Percentiles rank a stretch among this genome's conserved stretches.
These are phyloP conservation scores for Eledona agricola DNA, from an alignment of 2,888 invertebrate genomes.

Conservation along the genomic window DNA sequence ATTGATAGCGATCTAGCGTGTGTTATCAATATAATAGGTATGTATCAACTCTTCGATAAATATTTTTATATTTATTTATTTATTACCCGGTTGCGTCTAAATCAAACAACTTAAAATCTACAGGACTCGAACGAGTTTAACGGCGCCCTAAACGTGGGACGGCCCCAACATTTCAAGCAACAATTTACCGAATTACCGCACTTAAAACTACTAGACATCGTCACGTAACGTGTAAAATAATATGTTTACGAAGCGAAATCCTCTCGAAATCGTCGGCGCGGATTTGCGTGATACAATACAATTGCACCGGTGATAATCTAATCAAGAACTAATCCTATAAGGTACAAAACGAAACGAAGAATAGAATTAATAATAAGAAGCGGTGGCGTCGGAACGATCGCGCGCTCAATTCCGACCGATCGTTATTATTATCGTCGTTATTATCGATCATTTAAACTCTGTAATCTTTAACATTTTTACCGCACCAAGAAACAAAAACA, in stretches of 20 bases:
- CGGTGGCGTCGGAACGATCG: constrained; percentile 12
- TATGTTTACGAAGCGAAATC: constrained; percentile 23
- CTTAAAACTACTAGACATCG: constrained; percentile 44
- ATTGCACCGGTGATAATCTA: constrained; percentile 38
- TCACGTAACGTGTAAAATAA: constrained; percentile 23
- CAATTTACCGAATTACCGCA: constrained; percentile 48
- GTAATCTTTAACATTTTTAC: constrained; percentile 51
- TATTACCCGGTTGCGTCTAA: constrained; percentile 46
- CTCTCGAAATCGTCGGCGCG: too few species aligned
- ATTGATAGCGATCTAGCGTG: constrained; percentile 38
- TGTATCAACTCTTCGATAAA: constrained; percentile 41
- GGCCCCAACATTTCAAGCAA: constrained; percentile 33
- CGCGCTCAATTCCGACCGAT: constrained; percentile 33
- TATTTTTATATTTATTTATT: too few species aligned
- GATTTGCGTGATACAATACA: constrained; percentile 4
- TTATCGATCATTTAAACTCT: constrained; percentile 42
- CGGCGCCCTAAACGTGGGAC: too few species aligned
- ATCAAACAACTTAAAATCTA: constrained; percentile 35
- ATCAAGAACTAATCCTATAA: constrained; percentile 40
- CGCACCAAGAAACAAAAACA: constrained; percentile 50
- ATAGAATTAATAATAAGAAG: constrained; percentile 39
- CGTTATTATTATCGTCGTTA: constrained; percentile 15
- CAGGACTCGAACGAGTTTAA: constrained; percentile 7
- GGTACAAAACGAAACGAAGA: constrained; percentile 36
- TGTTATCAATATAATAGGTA: too few species aligned